Percentiles rank a stretch among this genome's conserved stretches.
These are phyloP conservation scores for Zaprionus davidi DNA, from an alignment of 1,140 invertebrate species.

Conservation along the genomic window DNA sequence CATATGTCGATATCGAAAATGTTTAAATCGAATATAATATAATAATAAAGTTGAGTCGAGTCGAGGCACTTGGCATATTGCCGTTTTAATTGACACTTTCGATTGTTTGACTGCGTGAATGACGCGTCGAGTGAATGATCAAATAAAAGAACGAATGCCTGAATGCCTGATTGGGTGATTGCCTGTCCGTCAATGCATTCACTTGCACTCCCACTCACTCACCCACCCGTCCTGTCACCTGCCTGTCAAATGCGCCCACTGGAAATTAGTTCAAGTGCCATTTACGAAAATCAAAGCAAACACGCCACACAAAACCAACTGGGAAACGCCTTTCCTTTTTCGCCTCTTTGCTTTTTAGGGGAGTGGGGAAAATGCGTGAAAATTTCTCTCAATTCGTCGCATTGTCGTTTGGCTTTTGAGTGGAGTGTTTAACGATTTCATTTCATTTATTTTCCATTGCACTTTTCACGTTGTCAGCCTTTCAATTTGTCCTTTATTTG, in stretches of 20 bases:
- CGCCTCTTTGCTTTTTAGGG: constrained; percentile 6
- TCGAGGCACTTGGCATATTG: constrained; percentile 46
- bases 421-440: constrained; percentile 68
- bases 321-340: constrained; percentile 31
- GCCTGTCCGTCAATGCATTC: constrained; percentile 65
- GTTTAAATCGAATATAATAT: constrained; percentile 76
- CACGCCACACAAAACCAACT: constrained; percentile 22
- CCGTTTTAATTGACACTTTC: constrained; percentile 76
- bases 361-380: constrained; percentile 44
- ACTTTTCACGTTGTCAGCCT: constrained; percentile 60
- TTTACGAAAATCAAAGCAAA: constrained; percentile 54
- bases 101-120: constrained; percentile 57
- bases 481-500: constrained; percentile 65
- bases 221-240: constrained; percentile 8
- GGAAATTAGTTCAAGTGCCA: constrained; percentile 70
- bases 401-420: constrained; percentile 63
- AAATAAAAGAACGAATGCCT: constrained; percentile 38
- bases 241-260: constrained; percentile 24
- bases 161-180: constrained; percentile 52
- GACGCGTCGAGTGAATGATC: constrained; percentile 35
- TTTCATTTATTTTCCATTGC: constrained; percentile 68
- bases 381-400: constrained; percentile 64
- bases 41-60: constrained; percentile 51
- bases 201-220: background rate
- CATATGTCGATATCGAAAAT: constrained; percentile 51